Conservation (phyloP, 1,140 invertebrate genomes). For the Tetranychus cinnabarinus region DNA sequence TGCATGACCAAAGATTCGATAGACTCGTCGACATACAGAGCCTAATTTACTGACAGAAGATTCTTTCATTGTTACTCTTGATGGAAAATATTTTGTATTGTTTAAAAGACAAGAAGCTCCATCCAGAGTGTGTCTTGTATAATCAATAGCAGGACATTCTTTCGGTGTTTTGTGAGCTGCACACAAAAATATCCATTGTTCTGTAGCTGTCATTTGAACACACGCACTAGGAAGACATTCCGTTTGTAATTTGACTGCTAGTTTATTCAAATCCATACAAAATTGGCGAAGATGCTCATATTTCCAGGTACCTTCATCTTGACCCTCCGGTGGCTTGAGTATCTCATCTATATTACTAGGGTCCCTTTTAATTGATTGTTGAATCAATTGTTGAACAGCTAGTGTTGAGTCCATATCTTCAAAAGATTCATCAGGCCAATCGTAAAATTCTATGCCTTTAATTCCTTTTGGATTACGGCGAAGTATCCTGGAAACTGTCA, state of each 20-base stretch:
- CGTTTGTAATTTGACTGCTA: constrained; percentile 55
- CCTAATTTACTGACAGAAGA: constrained; percentile 93
- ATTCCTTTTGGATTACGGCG: constrained; percentile 10
- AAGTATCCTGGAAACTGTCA: neutral
- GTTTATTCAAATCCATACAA: constrained; percentile 93
- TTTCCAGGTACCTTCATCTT: constrained; percentile 99
- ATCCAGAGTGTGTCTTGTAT: constrained; percentile 95
- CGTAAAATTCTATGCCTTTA: constrained; percentile 59
- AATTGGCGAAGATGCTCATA: constrained; percentile 97
- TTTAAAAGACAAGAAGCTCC: constrained; percentile 94
- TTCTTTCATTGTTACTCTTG: constrained; percentile 96
- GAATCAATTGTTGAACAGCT: constrained; percentile 95
- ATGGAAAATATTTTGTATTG: constrained; percentile 99
- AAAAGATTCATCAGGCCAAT: constrained; percentile 91
- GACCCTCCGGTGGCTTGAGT: constrained; percentile 77
- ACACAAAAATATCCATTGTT: constrained; percentile 99
- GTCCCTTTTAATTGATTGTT: constrained; percentile 83
- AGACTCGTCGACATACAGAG: constrained; percentile 90
- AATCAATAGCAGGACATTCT: constrained; percentile 98
- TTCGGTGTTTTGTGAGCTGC: constrained; percentile 99
- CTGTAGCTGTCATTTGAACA: constrained; percentile 98
- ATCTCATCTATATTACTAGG: constrained; percentile 81
- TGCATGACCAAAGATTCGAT: constrained; percentile 97
- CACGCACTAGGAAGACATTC: constrained; percentile 92
- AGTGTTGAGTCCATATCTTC: constrained; percentile 99